Base-by-base conservation (phyloP, 1,140 invertebrate species). In the Manduca sexta region DNA sequence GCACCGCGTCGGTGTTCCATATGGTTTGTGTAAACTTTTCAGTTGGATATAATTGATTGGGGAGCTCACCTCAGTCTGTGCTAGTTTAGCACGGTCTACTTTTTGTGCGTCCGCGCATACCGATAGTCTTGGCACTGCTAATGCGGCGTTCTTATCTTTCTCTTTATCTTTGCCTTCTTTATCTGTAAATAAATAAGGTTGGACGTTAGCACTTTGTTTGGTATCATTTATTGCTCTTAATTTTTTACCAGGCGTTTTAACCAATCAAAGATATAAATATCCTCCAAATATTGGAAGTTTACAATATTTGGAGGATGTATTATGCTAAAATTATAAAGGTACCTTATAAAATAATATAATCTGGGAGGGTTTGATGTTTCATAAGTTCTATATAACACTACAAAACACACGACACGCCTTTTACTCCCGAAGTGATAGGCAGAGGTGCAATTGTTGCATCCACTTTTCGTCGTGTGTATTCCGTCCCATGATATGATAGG, bases 71-170 rank as follows among this genome's bases (percentile, higher is more conserved):
- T 98, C 96, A 52, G 94, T 95, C 88, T 97, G 95, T 13, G 94
- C 95, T 15, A 97, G 81, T 86, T 97, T 97, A 17, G 93, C 90
- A 35, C 94, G 88, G 76, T 98, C 96, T 10, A 98, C 95, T 88
- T 98, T 97, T 69, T 97, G 95, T 33, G 94, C 94, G 75, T 97
- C 95, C 1, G 95, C 95, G 85, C 95, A 97, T 31, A 98, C 95
- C 53, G 94, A 96, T 16, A 98, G 87, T 52, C 95, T 89, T 17
- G 95, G 95, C 6, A 97, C 93, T 21, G 92, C 93, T 43, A 95
- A 74, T 55, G 92, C 90, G 44, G 90, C 89, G 39, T 90, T 69
- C 88, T 91, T 94, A 10, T 94, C 93, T 69, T 93, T 94, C 35
- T 94, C 93, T 80, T 94, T 94, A 54, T 93, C 93, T 89, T 91